These are phyloP conservation scores for Hemicentrotus pulcherrimus DNA, from an alignment of 35 echinoderm and acorn worm species.

Conservation along the genomic window DNA sequence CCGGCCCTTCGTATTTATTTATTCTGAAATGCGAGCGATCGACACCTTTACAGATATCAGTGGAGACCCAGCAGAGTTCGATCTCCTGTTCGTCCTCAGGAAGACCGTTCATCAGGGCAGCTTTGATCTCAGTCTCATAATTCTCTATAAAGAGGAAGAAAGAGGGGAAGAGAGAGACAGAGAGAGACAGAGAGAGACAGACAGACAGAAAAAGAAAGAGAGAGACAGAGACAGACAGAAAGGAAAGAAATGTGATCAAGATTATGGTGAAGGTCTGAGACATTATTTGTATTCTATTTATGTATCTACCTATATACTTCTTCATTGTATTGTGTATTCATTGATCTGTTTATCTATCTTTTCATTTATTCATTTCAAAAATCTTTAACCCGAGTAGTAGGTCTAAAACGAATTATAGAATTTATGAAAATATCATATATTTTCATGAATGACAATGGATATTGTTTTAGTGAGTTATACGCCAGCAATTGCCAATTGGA, in stretches of 20 bases:
- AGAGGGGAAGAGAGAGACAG: neutral
- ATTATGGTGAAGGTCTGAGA: too few relatives aligned
- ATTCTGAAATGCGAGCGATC: slow-evolving; percentile 83
- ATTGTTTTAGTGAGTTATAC: too few relatives aligned
- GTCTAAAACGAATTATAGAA: too few relatives aligned
- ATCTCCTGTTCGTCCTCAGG: slow-evolving; percentile 83
- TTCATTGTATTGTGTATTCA: too few relatives aligned
- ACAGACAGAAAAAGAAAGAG: too few relatives aligned
- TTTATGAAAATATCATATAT: neutral
- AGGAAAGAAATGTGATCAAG: too few relatives aligned
- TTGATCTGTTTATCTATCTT: too few relatives aligned
- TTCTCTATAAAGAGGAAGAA: slow-evolving; percentile 50
- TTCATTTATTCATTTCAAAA: neutral
- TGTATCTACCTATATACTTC: too few relatives aligned
- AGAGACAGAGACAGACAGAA: too few relatives aligned
- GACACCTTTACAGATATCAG: slow-evolving; percentile 82
- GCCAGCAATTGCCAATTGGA: too few relatives aligned
- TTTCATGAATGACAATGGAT: neutral
- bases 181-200: neutral
- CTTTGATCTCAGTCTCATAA: slow-evolving; percentile 68
- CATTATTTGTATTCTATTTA: too few relatives aligned
- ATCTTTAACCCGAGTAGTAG: too few relatives aligned
- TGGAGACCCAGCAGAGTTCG: slow-evolving; percentile 79
- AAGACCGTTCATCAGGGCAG: slow-evolving; percentile 62
- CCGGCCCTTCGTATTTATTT: slow-evolving; percentile 93